These are phyloP conservation scores for Drosophila sucinea DNA, from an alignment of 1,140 invertebrate genomes.

Conservation along the genomic window DNA sequence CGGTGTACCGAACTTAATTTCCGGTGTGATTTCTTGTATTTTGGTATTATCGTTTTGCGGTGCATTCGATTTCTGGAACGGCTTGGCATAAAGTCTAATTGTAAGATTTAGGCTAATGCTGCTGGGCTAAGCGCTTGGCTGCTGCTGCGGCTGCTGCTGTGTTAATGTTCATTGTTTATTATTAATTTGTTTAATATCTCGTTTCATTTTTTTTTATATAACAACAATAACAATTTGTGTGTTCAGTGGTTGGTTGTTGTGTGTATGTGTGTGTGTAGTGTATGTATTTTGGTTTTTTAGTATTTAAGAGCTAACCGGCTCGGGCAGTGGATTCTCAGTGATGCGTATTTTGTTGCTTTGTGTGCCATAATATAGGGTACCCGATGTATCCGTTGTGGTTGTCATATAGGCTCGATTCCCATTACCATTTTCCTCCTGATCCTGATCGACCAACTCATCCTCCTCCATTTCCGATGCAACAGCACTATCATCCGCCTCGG, in stretches of 20 bases:
- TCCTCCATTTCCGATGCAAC: constrained; percentile 28
- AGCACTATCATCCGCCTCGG: constrained; percentile 33
- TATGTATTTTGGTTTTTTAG: constrained; percentile 29
- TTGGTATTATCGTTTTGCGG: constrained; percentile 5
- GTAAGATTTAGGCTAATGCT: constrained; percentile 45
- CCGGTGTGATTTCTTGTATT: not conserved
- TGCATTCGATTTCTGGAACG: constrained; percentile 60
- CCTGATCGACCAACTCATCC: constrained; percentile 37
- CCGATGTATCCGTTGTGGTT: constrained; percentile 56
- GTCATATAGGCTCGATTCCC: constrained; percentile 77
- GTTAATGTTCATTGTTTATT: constrained; percentile 28
- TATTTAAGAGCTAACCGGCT: constrained; percentile 76
- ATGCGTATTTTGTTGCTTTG: constrained; percentile 82
- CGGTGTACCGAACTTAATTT: not conserved
- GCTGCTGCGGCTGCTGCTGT: constrained; percentile 53
- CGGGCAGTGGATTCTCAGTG: constrained; percentile 83
- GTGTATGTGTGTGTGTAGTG: constrained; percentile 10
- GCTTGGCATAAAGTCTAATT: constrained; percentile 56
- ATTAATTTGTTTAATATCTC: constrained; percentile 39
- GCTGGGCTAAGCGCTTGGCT: constrained; percentile 41
- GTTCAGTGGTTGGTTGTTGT: constrained; percentile 10
- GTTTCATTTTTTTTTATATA: constrained; percentile 34
- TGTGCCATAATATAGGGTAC: constrained; percentile 69
- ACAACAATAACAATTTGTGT: constrained; percentile 73
- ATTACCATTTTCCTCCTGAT: constrained; percentile 67